Evolutionary conservation across 2,797 vertebrate species (phyloP).

Genomic region (Enteromius unitaeniatus): DNA sequence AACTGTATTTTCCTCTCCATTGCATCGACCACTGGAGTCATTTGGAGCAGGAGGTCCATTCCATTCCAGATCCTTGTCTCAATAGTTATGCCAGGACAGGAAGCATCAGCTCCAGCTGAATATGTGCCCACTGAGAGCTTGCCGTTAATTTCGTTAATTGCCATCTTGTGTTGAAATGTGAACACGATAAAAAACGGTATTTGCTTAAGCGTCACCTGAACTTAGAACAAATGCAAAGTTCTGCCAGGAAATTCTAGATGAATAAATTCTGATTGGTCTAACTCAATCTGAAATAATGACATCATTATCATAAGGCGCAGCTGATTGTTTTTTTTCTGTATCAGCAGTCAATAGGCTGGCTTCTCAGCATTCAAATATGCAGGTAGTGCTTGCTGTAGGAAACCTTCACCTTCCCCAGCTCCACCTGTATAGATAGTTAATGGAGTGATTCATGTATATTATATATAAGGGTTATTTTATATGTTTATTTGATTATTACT

Average conservation of each 20-base stretch:
- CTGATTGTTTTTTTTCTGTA: background rate
- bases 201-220: background rate
- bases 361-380: background rate
- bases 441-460: background rate
- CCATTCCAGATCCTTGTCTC: constrained; percentile 36
- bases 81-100: constrained; percentile 8
- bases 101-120: background rate
- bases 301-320: background rate
- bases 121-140: background rate
- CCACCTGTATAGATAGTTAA: background rate
- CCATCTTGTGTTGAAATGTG: background rate
- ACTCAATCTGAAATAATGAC: background rate
- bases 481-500: background rate
- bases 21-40: constrained; percentile 48
- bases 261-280: background rate
- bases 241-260: background rate
- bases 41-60: constrained; percentile 50
- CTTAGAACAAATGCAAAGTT: background rate
- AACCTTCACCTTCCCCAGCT: background rate
- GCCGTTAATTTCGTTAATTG: background rate
- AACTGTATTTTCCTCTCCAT: constrained; percentile 66
- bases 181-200: background rate
- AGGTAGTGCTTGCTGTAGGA: background rate
- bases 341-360: background rate
- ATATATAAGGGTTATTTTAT: background rate